phyloP scores from a whole-genome alignment of 2,888 invertebrate species.

The Podabrus alpinus region DNA sequence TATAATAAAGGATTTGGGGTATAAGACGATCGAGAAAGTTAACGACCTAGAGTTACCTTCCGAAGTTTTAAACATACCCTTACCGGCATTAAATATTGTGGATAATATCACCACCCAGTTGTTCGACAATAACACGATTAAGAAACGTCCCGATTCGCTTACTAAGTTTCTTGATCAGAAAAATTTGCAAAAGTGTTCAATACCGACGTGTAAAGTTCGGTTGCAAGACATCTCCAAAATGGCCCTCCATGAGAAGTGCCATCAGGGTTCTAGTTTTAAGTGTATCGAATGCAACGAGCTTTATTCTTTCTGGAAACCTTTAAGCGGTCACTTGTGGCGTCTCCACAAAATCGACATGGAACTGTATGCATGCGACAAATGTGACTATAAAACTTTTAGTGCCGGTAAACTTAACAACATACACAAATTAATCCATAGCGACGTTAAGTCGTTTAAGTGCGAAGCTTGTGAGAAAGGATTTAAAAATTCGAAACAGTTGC shows the following conservation, averaged over 20 bases:
- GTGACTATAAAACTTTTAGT: conserved; percentile 74
- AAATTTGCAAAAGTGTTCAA: conserved; percentile 56
- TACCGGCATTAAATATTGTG: conserved; percentile 29
- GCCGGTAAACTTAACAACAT: conserved; percentile 71
- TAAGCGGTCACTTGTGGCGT: conserved; percentile 83
- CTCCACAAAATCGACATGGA: conserved; percentile 79
- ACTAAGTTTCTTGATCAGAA: conserved; percentile 34
- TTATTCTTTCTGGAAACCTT: conserved; percentile 64
- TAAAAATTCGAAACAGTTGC: conserved; percentile 77
- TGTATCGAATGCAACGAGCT: conserved; percentile 71
- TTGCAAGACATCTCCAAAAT: conserved; percentile 64
- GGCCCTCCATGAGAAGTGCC: conserved; percentile 68
- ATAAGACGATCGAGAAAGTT: background rate
- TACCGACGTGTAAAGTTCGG: conserved; percentile 61
- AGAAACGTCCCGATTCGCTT: conserved; percentile 36
- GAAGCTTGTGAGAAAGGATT: conserved; percentile 75
- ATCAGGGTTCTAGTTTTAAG: conserved; percentile 54
- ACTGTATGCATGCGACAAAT: conserved; percentile 74
- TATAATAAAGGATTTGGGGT: background rate
- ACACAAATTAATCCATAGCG: conserved; percentile 76
- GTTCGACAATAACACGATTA: conserved; percentile 23
- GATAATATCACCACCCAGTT: conserved; percentile 27
- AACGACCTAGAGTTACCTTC: background rate
- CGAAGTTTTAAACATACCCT: conserved; percentile 11
- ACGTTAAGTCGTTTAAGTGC: conserved; percentile 65